A percentile compares a stretch with the other conserved stretches of the same genome.
phyloP scores from a whole-genome alignment of 2,113 vertebrate species.

The Salvelinus fontinalis region DNA sequence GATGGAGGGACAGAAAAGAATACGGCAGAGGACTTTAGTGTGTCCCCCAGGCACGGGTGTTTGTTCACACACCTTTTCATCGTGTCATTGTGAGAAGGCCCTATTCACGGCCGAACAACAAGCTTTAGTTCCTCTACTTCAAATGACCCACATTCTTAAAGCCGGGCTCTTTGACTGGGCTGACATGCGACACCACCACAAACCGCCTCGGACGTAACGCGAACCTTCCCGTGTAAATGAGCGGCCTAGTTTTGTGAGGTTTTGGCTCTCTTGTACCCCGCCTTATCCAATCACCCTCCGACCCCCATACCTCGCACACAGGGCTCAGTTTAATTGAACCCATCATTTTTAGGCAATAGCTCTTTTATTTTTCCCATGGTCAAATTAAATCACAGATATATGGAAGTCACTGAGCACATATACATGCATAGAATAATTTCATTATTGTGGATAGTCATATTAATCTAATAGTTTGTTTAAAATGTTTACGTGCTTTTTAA shows the following conservation, averaged over 20 bases:
- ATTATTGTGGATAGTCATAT: no score
- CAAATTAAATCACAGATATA: no score
- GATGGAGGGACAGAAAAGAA: conserved; percentile 44
- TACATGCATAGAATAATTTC: no score
- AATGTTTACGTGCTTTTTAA: no score
- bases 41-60: conserved; percentile 64
- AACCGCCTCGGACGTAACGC: conserved; percentile 59
- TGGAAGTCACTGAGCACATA: no score
- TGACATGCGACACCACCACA: conserved; percentile 65
- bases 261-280: conserved; percentile 42
- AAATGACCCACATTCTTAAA: conserved; percentile 77
- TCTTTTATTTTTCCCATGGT: no score
- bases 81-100: conserved; percentile 72
- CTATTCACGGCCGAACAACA: conserved; percentile 74
- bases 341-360: no score
- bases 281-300: no score
- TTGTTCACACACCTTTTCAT: conserved; percentile 74
- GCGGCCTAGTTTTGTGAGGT: conserved; percentile 61
- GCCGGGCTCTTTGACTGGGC: conserved; percentile 66
- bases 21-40: conserved; percentile 66
- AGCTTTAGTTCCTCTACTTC: conserved; percentile 75
- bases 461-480: no score
- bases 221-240: conserved; percentile 63
- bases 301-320: no score
- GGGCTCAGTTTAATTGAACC: no score